Base-by-base conservation (phyloP, 2,888 invertebrate genomes). In the Amiota mariae region DNA sequence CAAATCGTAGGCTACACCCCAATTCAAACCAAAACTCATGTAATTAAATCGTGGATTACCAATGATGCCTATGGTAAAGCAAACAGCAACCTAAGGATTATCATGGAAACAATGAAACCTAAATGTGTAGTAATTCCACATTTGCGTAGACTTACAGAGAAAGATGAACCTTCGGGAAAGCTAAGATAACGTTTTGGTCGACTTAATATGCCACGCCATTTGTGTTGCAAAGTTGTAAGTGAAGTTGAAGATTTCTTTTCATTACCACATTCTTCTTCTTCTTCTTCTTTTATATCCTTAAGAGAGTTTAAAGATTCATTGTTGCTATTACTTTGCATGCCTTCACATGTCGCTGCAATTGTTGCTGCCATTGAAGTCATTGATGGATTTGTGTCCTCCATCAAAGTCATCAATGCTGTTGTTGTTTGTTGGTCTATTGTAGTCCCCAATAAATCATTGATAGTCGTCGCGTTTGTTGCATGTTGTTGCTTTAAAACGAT, bases 1-100 rank as follows among this genome's bases (percentile, higher is more conserved):
- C 64, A 93, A 85, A 77, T 92, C 92, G 71, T 94, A 94, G 0
- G 94, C 93, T 66, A 94, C 92, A 63, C 93, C 94, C 93, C 94
- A 94, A 88, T 94, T 94, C 10, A 94, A 85, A 1, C 93, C 93
- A 79, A 92, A 93, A 9, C 92, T 92, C 86, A 93, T 93, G 63
- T 92, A 91, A 2, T 91, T 91, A 2, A 90, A 91, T 0, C 91
- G 88, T 1, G 92, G 93, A 82, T 92, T 92, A 9, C 92, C 92
- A 12, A 92, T 90, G 4, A 92, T 83, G 80, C 92, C 92, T 1
- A 93, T 91, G 48, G 93, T 93, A 89, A 93, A 89, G 81, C 94
- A 94, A 4, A 92, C 91, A 1, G 93, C 93, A 66, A 92, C 87
- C 89, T 89, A 78, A 72, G 48, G n/a, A 10, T 15, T 36, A 36